Conservation (phyloP, 2,797 vertebrate genomes). For the Falco biarmicus region DNA sequence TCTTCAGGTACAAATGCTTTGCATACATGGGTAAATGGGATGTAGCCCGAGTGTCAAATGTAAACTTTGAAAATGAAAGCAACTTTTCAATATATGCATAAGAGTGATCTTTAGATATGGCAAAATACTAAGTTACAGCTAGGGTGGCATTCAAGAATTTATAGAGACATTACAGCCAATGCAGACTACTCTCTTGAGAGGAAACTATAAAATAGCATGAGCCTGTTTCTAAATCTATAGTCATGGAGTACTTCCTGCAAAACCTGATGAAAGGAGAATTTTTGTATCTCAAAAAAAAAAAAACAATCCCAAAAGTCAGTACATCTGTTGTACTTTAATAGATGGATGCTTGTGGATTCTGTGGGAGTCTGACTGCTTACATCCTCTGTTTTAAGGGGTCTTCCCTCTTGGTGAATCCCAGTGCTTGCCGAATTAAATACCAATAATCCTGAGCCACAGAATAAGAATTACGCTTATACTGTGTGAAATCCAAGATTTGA, state of each 20-base stretch:
- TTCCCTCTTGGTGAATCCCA: background rate
- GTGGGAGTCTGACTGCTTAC: background rate
- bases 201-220: background rate
- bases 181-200: background rate
- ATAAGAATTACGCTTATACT: background rate
- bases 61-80: background rate
- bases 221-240: background rate
- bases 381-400: background rate
- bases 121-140: background rate
- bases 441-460: background rate
- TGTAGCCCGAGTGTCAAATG: background rate
- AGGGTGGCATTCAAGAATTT: background rate
- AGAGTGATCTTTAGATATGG: background rate
- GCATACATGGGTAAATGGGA: background rate
- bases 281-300: background rate
- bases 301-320: background rate
- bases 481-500: background rate
- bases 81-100: background rate
- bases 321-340: background rate
- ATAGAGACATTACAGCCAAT: background rate
- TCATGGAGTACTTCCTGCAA: background rate
- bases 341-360: background rate
- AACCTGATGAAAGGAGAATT: background rate
- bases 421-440: background rate
- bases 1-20: slow-evolving; percentile 8